phyloP scores from a whole-genome alignment of 2,888 invertebrate genomes.

The Mesoligia furuncula region DNA sequence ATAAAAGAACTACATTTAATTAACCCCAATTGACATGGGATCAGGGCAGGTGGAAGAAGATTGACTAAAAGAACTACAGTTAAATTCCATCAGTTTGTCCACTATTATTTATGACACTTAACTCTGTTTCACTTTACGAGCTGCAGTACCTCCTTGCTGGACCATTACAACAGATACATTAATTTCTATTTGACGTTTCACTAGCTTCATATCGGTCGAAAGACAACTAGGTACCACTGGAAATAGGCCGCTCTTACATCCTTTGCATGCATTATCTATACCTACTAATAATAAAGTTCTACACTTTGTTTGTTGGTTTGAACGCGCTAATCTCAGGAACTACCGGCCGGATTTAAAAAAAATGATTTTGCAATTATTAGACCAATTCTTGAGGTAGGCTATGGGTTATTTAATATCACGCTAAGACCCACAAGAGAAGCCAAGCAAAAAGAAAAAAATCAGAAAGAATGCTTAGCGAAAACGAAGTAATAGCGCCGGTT shows the following conservation, averaged over 20 bases:
- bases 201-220: background rate
- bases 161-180: background rate
- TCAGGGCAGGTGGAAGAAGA: background rate
- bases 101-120: background rate
- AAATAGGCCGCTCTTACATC: background rate
- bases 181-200: background rate
- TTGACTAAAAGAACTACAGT: background rate
- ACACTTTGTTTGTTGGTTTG: background rate
- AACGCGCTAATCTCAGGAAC: background rate
- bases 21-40: background rate
- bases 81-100: background rate
- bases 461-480: background rate
- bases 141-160: background rate
- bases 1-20: too few species aligned
- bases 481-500: background rate
- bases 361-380: background rate
- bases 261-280: background rate
- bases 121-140: background rate
- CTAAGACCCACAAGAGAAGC: background rate
- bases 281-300: too few species aligned
- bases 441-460: background rate
- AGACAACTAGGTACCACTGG: background rate
- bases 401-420: background rate
- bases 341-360: background rate
- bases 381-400: too few species aligned